Evolutionary conservation across 2,888 invertebrate species (phyloP), one percentile per base, ranked within the genome.

Genomic region (Drosophila hamatofila): DNA sequence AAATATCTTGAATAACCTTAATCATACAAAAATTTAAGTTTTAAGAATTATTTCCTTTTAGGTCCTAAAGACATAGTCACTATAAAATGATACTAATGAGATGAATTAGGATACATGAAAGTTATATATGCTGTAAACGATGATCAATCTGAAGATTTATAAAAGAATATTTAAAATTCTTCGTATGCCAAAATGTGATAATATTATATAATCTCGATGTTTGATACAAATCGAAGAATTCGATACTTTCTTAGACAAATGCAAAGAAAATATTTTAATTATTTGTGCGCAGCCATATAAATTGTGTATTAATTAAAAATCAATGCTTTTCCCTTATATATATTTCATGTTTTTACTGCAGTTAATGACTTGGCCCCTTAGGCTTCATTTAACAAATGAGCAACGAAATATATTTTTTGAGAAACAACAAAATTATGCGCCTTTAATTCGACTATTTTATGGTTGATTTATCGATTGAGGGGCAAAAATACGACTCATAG

Each of bases 381-480:
- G 37, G 72, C 68, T 66, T 61, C 60, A 80, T 78, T 78, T 59
- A 66, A 63, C 72, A 75, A 70, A 75, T 49, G 66, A 55, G 55
- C 65, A n/a, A 5, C 55, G 37, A 37, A 52, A 60, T 44, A 56
- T 23, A 25, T 23, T 37, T 55, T 39, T 16, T 16, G 49, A 37
- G 37, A n/a, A 41, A 23, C 42, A 39, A 21, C 46, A 42, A 51
- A 68, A 62, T 78, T 64, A 55, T 35, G 16, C 37, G 44, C 25
- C 58, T 46, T 57, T 64, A 72, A 77, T 76, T 64, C 23, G 55
- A 61, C 56, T 72, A 58, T 65, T 30, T 66, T 67, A 65, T 57
- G 49, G 23, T 69, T 72, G 44, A 70, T 61, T 82, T 78, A 86
- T 82, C 67, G 82, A 81, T 86, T 78, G 42, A 5, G 16, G 27